Base-by-base conservation (phyloP, 2,888 invertebrate genomes). In the Sympetrum striolatum region DNA sequence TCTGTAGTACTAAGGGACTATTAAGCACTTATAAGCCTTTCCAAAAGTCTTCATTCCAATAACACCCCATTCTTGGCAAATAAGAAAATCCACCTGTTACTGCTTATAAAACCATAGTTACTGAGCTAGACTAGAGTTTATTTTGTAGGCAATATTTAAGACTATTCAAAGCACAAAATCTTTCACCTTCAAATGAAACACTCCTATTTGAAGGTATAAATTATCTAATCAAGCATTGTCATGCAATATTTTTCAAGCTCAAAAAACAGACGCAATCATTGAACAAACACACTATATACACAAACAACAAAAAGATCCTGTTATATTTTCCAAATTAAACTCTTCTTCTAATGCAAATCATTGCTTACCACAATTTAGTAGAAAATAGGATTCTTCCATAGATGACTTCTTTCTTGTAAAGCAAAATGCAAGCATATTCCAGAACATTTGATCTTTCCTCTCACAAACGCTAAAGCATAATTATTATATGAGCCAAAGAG, bases 31-130 rank as follows among this genome's bases (percentile, higher is more conserved):
- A 90, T n/a, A 90, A 81, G 80, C 58, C 80, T 90, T 80, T 90
- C 53, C 25, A 90, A 90, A 90, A 80, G 37, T 90, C 35, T 58
- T 90, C 90, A 90, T 90, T 90, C 90, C 90, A 80, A 90, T 80
- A 90, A 90, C 90, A 90, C 80, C 80, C 90, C 90, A 90, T 90
- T 90, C 90, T 90, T 90, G 80, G 90, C 90, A 90, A 90, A 80
- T 90, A 80, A 90, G 80, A 73, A 90, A 90, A 73, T 31, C 53
- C 90, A 90, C 90, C 90, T 80, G 90, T 90, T 90, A 90, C 90
- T 80, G 90, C 79, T 90, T 53, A 80, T 80, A 90, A 86, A 90
- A 80, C 80, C 90, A 90, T 81, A 80, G 90, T 90, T 90, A 90
- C 90, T 90, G 35, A 80, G 90, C 90, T 90, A 90, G 53, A 31